These are phyloP conservation scores for Ptychoptera contaminata DNA, from an alignment of 2,888 invertebrate species.

Conservation along the genomic window DNA sequence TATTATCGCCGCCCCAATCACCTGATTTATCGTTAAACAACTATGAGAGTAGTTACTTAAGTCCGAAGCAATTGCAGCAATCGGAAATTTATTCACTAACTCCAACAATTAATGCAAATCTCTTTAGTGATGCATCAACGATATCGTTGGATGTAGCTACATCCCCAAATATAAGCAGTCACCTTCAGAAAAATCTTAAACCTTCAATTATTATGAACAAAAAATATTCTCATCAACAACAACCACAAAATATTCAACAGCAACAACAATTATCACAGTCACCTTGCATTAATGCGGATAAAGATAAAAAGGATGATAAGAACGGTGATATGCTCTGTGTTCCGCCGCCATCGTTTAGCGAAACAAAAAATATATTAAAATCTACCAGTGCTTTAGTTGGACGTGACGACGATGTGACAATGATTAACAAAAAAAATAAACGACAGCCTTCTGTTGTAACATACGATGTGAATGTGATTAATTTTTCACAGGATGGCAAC, in stretches of 20 bases:
- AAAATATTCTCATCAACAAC: too few relatives aligned
- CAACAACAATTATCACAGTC: too few relatives aligned
- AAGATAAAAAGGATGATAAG: too few relatives aligned
- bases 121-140: slow-evolving; percentile 27
- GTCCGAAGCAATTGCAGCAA: slow-evolving; percentile 6
- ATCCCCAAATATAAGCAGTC: not conserved
- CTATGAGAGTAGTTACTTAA: slow-evolving; percentile 11
- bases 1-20: slow-evolving; percentile 28
- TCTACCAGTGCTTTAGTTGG: not conserved
- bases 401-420: slow-evolving; percentile 1
- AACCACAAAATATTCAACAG: too few relatives aligned
- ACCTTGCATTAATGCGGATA: too few relatives aligned
- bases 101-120: slow-evolving; percentile 25
- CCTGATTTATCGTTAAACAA: slow-evolving; percentile 15
- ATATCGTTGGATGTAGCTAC: slow-evolving; percentile 29
- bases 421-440: slow-evolving; percentile 12
- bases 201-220: too few relatives aligned
- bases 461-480: slow-evolving; percentile 31
- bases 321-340: too few relatives aligned
- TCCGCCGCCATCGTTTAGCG: too few relatives aligned
- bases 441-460: slow-evolving; percentile 31
- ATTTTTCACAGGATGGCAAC: slow-evolving; percentile 27
- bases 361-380: not conserved
- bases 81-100: slow-evolving; percentile 12
- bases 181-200: too few relatives aligned